Evolutionary conservation across 2,888 invertebrate genomes (phyloP), one percentile per base, ranked within the genome.

Genomic region (Andricus quercusramuli): DNA sequence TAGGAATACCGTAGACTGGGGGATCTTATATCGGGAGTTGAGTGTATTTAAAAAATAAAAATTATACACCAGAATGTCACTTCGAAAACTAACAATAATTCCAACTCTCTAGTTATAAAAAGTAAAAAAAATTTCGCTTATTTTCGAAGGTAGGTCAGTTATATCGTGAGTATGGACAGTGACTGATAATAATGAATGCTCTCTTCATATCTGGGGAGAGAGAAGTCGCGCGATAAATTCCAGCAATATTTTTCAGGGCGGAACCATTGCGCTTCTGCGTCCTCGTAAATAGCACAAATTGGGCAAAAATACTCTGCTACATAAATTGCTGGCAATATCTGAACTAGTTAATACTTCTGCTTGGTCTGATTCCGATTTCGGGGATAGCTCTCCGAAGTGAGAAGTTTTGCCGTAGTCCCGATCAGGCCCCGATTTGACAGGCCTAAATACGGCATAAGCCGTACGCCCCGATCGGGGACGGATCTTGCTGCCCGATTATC

Each of bases 201-300:
- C 83, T 66, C 81, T 84, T 67, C 81, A 82, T 78, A 83, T 83
- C 62, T 80, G 83, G 79, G 77, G 79, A 81, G 82, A 82, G 82
- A 79, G 81, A 80, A 64, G 56, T 76, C 65, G 80, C 79, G 78
- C 88, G 88, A 90, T 89, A 89, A 89, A 90, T 90, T 89, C 84
- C 78, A 80, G 86, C 86, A 88, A 90, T 88, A 88, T 90, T 90
- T 89, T 85, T 85, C 86, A 81, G 81, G 84, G 84, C 83, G 87
- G 84, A 86, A 88, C 82, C 85, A 85, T 85, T 83, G 84, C 86
- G 86, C 83, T 85, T 83, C 83, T 81, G 84, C 83, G 83, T 88
- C 85, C 86, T 88, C 88, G 88, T 88, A 88, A 90, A 85, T 85
- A 87, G 85, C 89, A 87, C 87, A 89, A 90, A 89, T 89, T 88